These are phyloP conservation scores for Hoplodrina blanda DNA, from an alignment of 2,888 invertebrate species.

Conservation along the genomic window DNA sequence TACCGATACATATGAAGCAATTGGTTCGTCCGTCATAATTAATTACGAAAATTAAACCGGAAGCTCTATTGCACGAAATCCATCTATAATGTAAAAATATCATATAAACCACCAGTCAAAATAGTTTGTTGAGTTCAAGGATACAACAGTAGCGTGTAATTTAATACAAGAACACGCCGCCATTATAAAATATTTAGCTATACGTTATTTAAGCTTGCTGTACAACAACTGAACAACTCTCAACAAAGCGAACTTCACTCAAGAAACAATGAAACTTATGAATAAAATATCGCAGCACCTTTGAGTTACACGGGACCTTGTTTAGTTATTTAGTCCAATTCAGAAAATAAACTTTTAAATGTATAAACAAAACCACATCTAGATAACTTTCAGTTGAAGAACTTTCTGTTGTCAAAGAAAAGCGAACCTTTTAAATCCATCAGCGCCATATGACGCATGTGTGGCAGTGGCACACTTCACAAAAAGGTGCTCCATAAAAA, in stretches of 20 bases:
- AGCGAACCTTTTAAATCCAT: constrained; percentile 51
- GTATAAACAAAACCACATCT: constrained; percentile 35
- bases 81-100: constrained; percentile 28
- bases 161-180: constrained; percentile 30
- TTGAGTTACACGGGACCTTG: constrained; percentile 43
- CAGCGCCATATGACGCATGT: constrained; percentile 50
- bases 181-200: constrained; percentile 54
- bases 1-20: constrained; percentile 5
- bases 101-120: constrained; percentile 35
- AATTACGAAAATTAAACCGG: constrained; percentile 29
- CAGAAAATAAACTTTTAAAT: constrained; percentile 33
- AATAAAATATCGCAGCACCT: constrained; percentile 62
- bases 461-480: constrained; percentile 38
- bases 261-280: constrained; percentile 63
- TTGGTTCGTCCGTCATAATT: constrained; percentile 1
- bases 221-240: constrained; percentile 47
- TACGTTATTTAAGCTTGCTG: constrained; percentile 29
- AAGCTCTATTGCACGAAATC: constrained; percentile 22
- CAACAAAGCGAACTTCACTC: constrained; percentile 56
- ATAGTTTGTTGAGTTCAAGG: constrained; percentile 52
- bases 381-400: constrained; percentile 20
- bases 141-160: constrained; percentile 31
- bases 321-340: constrained; percentile 42
- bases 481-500: constrained; percentile 45
- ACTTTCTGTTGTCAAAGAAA: constrained; percentile 25